A percentile compares a stretch with the other conserved stretches of the same genome.
Evolutionary conservation across 2,797 vertebrate genomes (phyloP).

Genomic region (Danio jaintianensis): DNA sequence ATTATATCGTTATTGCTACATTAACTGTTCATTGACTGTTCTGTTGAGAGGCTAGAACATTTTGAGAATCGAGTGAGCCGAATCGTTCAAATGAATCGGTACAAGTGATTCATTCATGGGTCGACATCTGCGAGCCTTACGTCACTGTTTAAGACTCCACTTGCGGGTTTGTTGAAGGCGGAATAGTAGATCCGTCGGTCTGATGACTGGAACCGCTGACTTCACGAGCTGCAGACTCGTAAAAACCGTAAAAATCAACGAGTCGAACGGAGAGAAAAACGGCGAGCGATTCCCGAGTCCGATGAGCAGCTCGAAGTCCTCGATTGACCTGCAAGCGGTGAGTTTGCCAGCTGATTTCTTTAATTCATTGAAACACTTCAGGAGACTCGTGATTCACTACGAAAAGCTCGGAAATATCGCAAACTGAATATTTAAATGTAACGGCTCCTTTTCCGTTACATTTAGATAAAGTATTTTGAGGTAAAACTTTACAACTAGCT

Average conservation of each 20-base stretch:
- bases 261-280: too few relatives aligned
- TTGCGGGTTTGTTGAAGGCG: slow-evolving; percentile 7
- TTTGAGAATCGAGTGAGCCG: not conserved
- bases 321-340: slow-evolving; percentile 83
- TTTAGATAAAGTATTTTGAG: too few relatives aligned
- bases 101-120: not conserved
- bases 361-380: not conserved
- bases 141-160: slow-evolving; percentile 34
- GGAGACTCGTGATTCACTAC: not conserved
- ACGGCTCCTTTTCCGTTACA: not conserved
- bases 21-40: not conserved
- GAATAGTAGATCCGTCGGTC: not conserved
- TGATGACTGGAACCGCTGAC: not conserved
- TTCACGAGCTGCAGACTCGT: not conserved
- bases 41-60: not conserved
- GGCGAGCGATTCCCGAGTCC: slow-evolving; percentile 64
- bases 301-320: slow-evolving; percentile 75
- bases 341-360: slow-evolving; percentile 65
- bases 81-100: not conserved
- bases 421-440: too few relatives aligned
- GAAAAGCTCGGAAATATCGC: not conserved
- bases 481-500: too few relatives aligned
- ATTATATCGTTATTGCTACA: not conserved
- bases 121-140: not conserved
- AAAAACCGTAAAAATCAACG: not conserved